These are phyloP conservation scores for Punctoribates punctum DNA, from an alignment of 2,888 invertebrate genomes.

Conservation along the genomic window DNA sequence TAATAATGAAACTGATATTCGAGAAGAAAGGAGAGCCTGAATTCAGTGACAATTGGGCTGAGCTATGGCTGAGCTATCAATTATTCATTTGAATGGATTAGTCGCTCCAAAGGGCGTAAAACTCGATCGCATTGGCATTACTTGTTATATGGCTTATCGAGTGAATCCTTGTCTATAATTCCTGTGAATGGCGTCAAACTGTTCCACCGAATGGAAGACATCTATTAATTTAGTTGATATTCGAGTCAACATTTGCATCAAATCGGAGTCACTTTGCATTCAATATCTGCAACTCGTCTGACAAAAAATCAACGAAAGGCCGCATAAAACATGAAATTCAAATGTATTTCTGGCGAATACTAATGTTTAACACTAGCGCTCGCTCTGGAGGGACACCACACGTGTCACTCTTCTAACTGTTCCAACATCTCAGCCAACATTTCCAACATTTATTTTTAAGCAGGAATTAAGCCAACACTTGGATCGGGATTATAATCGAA, in stretches of 20 bases:
- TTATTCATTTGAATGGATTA: constrained; percentile 38
- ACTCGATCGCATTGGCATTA: constrained; percentile 11
- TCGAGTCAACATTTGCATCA: constrained; percentile 2
- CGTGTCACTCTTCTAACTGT: constrained; percentile 20
- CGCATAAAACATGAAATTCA: constrained; percentile 13
- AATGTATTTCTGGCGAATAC: constrained; percentile 23
- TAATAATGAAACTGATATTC: no score
- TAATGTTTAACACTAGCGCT: background rate
- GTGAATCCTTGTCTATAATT: background rate
- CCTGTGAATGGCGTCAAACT: constrained; percentile 16
- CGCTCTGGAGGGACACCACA: background rate
- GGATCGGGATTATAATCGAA: constrained; percentile 14
- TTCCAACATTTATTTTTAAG: constrained; percentile 10
- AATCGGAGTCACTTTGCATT: constrained; percentile 14
- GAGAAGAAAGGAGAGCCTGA: background rate
- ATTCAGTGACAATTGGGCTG: background rate
- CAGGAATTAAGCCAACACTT: constrained; percentile 31
- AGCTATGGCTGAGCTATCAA: constrained; percentile 31
- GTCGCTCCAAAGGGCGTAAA: constrained; percentile 29
- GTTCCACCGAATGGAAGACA: constrained; percentile 4
- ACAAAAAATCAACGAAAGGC: background rate
- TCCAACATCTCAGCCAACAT: background rate
- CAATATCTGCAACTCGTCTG: background rate
- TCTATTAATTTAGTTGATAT: constrained; percentile 18
- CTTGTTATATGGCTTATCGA: constrained; percentile 14